phyloP scores from a whole-genome alignment of 2,888 invertebrate genomes.

The Tachina fera region DNA sequence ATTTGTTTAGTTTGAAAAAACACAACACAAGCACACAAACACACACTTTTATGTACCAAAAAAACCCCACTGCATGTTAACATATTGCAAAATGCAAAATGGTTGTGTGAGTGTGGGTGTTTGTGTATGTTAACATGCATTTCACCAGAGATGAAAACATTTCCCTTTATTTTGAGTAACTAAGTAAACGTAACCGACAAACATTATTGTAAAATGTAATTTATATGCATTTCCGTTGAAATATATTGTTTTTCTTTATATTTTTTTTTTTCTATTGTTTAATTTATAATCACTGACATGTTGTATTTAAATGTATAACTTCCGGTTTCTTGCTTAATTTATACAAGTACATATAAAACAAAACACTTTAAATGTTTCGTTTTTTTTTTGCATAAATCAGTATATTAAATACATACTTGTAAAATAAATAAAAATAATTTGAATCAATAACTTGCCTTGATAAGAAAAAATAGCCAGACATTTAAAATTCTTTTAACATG shows the following conservation, averaged over 20 bases:
- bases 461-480: not conserved
- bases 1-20: slow-evolving; percentile 23
- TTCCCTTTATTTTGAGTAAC: slow-evolving; percentile 32
- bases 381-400: not conserved
- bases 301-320: slow-evolving; percentile 75
- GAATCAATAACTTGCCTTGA: not conserved
- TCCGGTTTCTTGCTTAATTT: slow-evolving; percentile 67
- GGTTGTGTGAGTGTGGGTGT: not conserved
- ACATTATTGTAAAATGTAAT: slow-evolving; percentile 70
- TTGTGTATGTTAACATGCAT: slow-evolving; percentile 8
- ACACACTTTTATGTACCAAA: slow-evolving; percentile 9
- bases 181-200: slow-evolving; percentile 52
- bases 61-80: not conserved
- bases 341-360: slow-evolving; percentile 19
- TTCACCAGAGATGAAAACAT: slow-evolving; percentile 19
- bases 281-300: slow-evolving; percentile 74
- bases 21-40: not conserved
- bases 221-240: slow-evolving; percentile 74
- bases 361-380: not conserved
- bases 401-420: not conserved
- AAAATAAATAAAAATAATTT: not conserved
- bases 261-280: slow-evolving; percentile 46
- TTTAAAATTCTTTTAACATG: not conserved
- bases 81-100: not conserved
- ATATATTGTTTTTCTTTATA: slow-evolving; percentile 38